Evolutionary conservation across 2,797 vertebrate genomes (phyloP), one percentile per base, ranked within the genome.

Genomic region (Synaphobranchus kaupii): DNA sequence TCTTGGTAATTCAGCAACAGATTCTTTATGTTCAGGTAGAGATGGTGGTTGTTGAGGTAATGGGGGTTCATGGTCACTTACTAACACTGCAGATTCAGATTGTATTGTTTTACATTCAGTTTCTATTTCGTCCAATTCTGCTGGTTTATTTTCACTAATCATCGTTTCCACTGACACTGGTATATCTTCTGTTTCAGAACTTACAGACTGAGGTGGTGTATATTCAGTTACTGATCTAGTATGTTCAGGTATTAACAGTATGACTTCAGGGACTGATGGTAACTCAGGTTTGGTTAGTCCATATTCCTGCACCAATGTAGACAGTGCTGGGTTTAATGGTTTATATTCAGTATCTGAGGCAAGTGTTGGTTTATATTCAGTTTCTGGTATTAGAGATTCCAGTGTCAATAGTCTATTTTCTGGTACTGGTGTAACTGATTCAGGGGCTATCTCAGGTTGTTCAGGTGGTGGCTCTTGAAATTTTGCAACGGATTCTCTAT

Each of bases 271-370:
- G 54, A 34, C 15, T 81, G 90, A 92, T 84, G 85, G 83, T 78
- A 28, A 95, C 83, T 94, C 94, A 78, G 92, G 90, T 1, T 90
- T 91, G 0, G 91, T 89, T 73, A 58, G 39, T n/a, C 84, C 54
- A 56, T 56, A 50, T 44, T 90, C 89, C 86, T 88, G 90, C 48
- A 86, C 12, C 81, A 92, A 93, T 25, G 52, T 82, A 20, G 88
- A 87, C 50, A 89, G 83, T 39, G 31, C 17, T 20, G 13, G 12
- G 66, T 56, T 66, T 48, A 83, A 7, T 60, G 54, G 56, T 73
- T 73, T 22, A 73, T 15, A 12, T 15, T 73, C 68, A 39, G 68
- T 34, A 73, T 31, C 68, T 73, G 31, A 9, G 39, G 28, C 34
- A 39, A 39, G 2, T 15, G 68, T 22, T 44, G 39, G 31, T 44